Conservation (phyloP, 2,113 vertebrate genomes). For the Petrocephalus zakoni region DNA sequence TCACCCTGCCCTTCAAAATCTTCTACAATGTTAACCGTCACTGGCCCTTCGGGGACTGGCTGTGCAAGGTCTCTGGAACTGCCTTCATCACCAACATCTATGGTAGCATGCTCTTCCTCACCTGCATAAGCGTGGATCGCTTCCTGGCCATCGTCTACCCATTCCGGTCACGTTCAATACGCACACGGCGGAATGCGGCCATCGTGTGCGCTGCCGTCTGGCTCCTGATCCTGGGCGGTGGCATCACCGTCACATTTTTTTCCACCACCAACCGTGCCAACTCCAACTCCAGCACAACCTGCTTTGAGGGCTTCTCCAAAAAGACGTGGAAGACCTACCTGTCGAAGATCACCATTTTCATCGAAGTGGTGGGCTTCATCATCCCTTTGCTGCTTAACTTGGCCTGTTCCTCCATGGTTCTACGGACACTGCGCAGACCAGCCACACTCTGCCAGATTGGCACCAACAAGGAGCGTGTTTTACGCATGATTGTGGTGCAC, state of each 20-base stretch:
- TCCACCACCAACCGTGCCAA: conserved; percentile 87
- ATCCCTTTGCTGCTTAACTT: conserved; percentile 86
- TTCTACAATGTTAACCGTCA: conserved; percentile 94
- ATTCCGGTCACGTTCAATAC: conserved; percentile 81
- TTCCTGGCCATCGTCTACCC: conserved; percentile 95
- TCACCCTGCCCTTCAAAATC: conserved; percentile 92
- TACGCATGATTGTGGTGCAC: conserved; percentile 93
- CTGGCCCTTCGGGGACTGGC: conserved; percentile 92
- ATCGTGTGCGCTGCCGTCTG: conserved; percentile 86
- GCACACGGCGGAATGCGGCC: conserved; percentile 79
- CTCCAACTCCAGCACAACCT: conserved; percentile 77
- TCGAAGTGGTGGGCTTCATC: conserved; percentile 94
- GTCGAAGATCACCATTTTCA: conserved; percentile 98
- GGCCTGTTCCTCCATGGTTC: conserved; percentile 88
- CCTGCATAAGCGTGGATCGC: conserved; percentile 92
- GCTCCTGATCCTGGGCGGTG: conserved; percentile 88
- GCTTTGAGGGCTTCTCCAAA: conserved; percentile 95
- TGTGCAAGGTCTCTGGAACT: conserved; percentile 92
- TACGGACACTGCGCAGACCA: conserved; percentile 82
- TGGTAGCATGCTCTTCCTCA: conserved; percentile 96
- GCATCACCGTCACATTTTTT: conserved; percentile 90
- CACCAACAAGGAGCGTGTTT: conserved; percentile 86
- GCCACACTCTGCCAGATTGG: conserved; percentile 80
- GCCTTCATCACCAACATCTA: conserved; percentile 98
- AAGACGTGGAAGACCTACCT: conserved; percentile 91